phyloP scores from a whole-genome alignment of 2,888 invertebrate genomes.

The Campoplex capitator region DNA sequence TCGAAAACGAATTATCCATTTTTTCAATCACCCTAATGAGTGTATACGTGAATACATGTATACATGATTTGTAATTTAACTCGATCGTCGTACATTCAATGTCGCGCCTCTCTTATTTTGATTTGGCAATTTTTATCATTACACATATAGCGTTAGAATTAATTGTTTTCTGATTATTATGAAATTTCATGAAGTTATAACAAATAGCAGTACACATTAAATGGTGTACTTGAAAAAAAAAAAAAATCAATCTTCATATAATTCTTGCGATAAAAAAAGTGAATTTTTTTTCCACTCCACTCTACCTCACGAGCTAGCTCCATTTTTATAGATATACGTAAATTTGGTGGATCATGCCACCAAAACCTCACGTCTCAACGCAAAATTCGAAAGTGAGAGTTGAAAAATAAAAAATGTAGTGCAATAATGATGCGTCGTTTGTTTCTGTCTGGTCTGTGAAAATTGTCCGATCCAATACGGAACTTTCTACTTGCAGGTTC shows the following conservation, averaged over 20 bases:
- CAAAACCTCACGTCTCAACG: slow-evolving; percentile 48
- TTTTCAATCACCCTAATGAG: too few species aligned
- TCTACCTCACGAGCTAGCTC: slow-evolving; percentile 65
- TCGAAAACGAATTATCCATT: too few species aligned
- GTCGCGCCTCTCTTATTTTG: slow-evolving; percentile 64
- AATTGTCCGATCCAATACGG: slow-evolving; percentile 55
- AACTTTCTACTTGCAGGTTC: slow-evolving; percentile 59
- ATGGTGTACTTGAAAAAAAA: slow-evolving; percentile 59
- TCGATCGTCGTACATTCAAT: slow-evolving; percentile 68
- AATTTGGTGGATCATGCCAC: slow-evolving; percentile 36
- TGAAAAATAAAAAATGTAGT: slow-evolving; percentile 14
- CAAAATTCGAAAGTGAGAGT: background rate
- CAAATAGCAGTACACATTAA: slow-evolving; percentile 75
- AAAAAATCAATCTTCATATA: slow-evolving; percentile 35
- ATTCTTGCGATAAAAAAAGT: slow-evolving; percentile 47
- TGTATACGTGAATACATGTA: slow-evolving; percentile 68
- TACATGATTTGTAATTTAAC: slow-evolving; percentile 67
- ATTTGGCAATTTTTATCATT: slow-evolving; percentile 50
- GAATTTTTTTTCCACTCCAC: slow-evolving; percentile 24
- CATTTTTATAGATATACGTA: slow-evolving; percentile 20
- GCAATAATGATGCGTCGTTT: slow-evolving; percentile 33
- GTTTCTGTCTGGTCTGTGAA: slow-evolving; percentile 54
- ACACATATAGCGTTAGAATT: slow-evolving; percentile 64
- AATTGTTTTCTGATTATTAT: slow-evolving; percentile 77
- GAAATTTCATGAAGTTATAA: slow-evolving; percentile 84